Base-by-base conservation (phyloP, 2,888 invertebrate genomes). In the Melieria picta region DNA sequence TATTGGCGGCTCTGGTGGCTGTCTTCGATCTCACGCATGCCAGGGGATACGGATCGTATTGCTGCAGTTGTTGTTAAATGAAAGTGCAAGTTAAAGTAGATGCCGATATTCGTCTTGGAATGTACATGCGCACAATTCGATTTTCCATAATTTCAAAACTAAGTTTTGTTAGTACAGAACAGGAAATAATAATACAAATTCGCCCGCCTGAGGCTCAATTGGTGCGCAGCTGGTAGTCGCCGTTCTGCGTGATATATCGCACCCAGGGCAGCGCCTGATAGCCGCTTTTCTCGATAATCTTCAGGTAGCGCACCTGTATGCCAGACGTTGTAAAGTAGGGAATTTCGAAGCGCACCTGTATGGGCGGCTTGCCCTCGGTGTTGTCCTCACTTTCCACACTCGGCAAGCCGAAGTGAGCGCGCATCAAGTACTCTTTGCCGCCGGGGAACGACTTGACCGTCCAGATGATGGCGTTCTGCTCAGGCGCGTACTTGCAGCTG, bases 211-310 rank as follows among this genome's bases (percentile, higher is more conserved):
- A n/a, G 45, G n/a, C 58, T 89, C 89, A 96, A 88, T 95, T 96
- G 78, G 97, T 99, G 87, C 99, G 91, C 77, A 99, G 89, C 85
- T 99, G 98, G 86, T 99, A 99, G 87, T 99, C 99, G 66, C 99
- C 99, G 86, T 99, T 99, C 86, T 99, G 98, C 56, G 99, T 99
- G 77, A 99, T 99, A 86, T 99, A 99, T n/a, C 99, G 90, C 5
- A 99, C 99, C 99, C 99, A 99, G 0, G 99, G 99, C 75, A 99
- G 86, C 0, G 99, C 99, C 88, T 99, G 99, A 86, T 99, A 99
- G 0, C 99, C 99, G 87, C 97, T 98, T 88, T 99, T 99, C 84
- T 99, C 99, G 81, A 99, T 99, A 80, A 99, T 99, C 88, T 84
- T 84, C 5, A 84, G 75, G 72, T 83, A 80, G 16, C 79, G 82